phyloP scores from a whole-genome alignment of 1,140 invertebrate species.

The Drosophila nigrodunni region DNA sequence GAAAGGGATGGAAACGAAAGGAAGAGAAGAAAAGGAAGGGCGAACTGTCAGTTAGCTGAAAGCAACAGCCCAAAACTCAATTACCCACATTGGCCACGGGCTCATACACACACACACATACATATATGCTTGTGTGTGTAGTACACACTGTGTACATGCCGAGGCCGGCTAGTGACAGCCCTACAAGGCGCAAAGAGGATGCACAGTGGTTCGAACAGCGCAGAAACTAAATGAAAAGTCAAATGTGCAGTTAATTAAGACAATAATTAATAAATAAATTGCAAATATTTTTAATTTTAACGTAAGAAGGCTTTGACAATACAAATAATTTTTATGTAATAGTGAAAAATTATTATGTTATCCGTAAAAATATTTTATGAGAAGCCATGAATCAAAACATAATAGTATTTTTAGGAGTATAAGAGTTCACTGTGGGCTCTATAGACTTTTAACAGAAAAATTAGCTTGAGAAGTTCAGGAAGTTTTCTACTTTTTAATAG shows the following conservation, averaged over 20 bases:
- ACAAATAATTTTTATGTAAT: too few species aligned
- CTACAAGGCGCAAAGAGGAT: conserved; percentile 8
- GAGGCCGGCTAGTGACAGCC: conserved; percentile 15
- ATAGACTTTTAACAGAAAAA: too few species aligned
- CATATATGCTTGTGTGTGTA: conserved; percentile 3
- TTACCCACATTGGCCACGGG: conserved; percentile 58
- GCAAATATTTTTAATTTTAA: not conserved
- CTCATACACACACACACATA: not conserved
- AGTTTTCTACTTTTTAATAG: not conserved
- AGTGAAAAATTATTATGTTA: too few species aligned
- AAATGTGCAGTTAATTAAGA: not conserved
- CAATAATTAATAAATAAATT: not conserved
- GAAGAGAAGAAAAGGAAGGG: conserved; percentile 1
- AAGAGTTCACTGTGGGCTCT: too few species aligned
- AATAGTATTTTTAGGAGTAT: too few species aligned
- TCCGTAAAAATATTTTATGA: too few species aligned
- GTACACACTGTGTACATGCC: not conserved
- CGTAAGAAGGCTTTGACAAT: too few species aligned
- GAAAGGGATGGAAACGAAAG: not conserved
- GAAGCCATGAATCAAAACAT: too few species aligned
- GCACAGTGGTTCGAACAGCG: conserved; percentile 30
- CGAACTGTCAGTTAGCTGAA: conserved; percentile 58
- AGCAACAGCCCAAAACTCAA: conserved; percentile 78
- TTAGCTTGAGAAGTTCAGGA: too few species aligned
- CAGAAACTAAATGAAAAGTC: not conserved